These are phyloP conservation scores for Saimiri boliviensis DNA, from an alignment of 2,113 vertebrate species.

Conservation along the genomic window DNA sequence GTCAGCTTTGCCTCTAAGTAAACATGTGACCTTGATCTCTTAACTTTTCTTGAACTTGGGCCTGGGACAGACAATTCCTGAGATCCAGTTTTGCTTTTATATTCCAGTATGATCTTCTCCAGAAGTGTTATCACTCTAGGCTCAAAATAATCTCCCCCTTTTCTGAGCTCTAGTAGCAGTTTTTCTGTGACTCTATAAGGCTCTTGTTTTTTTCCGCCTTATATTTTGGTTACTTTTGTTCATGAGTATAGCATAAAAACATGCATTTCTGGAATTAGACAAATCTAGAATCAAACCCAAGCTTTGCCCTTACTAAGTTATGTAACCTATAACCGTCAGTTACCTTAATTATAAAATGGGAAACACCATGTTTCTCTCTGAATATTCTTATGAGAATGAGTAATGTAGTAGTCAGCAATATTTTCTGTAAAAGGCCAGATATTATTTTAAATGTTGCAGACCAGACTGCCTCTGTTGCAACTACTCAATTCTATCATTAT, in stretches of 20 bases:
- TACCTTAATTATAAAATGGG: neutral
- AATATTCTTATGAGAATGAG: conserved; percentile 22
- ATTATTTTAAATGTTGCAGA: neutral
- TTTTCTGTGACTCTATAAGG: neutral
- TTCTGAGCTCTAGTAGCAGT: conserved; percentile 7
- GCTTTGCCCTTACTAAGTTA: neutral
- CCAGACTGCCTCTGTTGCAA: neutral
- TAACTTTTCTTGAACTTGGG: conserved; percentile 9
- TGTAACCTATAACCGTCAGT: neutral
- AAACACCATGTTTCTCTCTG: neutral
- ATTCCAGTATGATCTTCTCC: conserved; percentile 7
- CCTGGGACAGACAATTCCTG: neutral
- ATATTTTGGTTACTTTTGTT: neutral
- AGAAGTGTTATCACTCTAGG: neutral
- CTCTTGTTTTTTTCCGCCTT: conserved; percentile 39
- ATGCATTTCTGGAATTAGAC: neutral
- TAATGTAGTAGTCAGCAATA: neutral
- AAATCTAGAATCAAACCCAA: conserved; percentile 41
- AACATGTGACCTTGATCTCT: neutral
- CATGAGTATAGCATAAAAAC: neutral
- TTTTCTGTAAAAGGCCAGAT: neutral
- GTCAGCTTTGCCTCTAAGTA: neutral
- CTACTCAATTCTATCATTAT: neutral
- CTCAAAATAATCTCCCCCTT: conserved; percentile 2
- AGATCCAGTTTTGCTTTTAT: neutral